These are phyloP conservation scores for Chelonus insularis DNA, from an alignment of 1,140 invertebrate genomes.

Conservation along the genomic window DNA sequence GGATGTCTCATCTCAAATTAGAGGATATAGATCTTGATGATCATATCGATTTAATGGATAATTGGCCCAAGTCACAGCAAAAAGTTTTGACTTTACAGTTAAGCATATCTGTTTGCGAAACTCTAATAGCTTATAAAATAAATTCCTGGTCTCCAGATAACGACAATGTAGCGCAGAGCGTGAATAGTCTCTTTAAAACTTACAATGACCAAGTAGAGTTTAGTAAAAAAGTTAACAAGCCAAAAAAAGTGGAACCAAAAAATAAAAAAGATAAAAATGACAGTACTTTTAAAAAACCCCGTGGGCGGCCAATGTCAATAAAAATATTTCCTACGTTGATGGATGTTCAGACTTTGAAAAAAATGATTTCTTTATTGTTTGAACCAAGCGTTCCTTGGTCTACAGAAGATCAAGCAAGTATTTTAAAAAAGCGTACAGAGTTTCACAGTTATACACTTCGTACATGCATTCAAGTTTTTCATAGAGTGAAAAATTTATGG, in stretches of 20 bases:
- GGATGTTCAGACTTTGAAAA: constrained; percentile 51
- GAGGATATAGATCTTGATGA: constrained; percentile 56
- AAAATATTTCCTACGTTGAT: constrained; percentile 57
- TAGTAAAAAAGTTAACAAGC: constrained; percentile 52
- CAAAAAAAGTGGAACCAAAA: constrained; percentile 52
- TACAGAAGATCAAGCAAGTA: constrained; percentile 43
- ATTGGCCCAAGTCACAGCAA: constrained; percentile 57
- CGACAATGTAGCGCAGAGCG: constrained; percentile 39
- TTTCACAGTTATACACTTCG: constrained; percentile 58
- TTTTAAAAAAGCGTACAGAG: constrained; percentile 52
- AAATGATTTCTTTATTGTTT: constrained; percentile 55
- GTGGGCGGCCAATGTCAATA: constrained; percentile 30
- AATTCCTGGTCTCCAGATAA: constrained; percentile 54
- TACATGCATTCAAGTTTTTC: constrained; percentile 49
- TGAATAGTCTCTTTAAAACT: constrained; percentile 57
- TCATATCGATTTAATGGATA: constrained; percentile 50
- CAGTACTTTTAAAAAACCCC: constrained; percentile 40
- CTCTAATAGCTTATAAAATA: constrained; percentile 58
- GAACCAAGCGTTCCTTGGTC: constrained; percentile 56
- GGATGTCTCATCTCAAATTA: constrained; percentile 45
- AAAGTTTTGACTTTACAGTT: constrained; percentile 57
- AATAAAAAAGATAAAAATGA: constrained; percentile 48
- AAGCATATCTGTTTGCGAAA: constrained; percentile 57
- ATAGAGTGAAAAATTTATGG: constrained; percentile 47
- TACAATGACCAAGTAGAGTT: constrained; percentile 57